phyloP scores from a whole-genome alignment of 2,113 vertebrate genomes.

The Macrotus californicus region DNA sequence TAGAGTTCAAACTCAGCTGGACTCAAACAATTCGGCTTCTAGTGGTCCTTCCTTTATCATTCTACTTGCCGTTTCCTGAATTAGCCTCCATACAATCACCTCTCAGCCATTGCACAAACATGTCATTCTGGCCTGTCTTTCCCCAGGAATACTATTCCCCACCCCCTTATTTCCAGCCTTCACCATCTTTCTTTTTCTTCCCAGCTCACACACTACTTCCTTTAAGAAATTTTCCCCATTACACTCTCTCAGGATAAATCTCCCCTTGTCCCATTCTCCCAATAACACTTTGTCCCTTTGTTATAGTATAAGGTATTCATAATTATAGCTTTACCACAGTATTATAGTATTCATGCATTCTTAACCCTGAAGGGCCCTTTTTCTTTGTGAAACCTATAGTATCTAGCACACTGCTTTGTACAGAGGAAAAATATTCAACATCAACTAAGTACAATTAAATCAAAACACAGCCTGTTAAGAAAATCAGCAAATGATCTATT shows the following conservation, averaged over 20 bases:
- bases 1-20: not conserved
- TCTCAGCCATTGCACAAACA: not conserved
- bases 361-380: not conserved
- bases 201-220: not conserved
- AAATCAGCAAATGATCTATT: conserved; percentile 1
- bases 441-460: not conserved
- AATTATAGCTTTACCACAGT: too few species aligned
- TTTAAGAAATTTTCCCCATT: not conserved
- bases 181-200: not conserved
- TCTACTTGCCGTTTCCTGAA: not conserved
- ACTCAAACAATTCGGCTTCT: not conserved
- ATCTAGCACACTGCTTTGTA: not conserved
- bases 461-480: not conserved
- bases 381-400: not conserved
- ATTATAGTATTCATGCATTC: not conserved
- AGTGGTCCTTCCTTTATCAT: not conserved
- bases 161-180: not conserved
- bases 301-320: not conserved
- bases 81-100: not conserved
- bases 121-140: not conserved
- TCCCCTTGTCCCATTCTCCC: not conserved
- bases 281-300: not conserved
- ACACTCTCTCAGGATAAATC: not conserved
- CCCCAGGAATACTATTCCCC: not conserved
- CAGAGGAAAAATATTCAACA: not conserved